A percentile compares a stretch with the other conserved stretches of the same genome.
phyloP scores from a whole-genome alignment of 2,888 invertebrate species.

The Erebia aethiops region DNA sequence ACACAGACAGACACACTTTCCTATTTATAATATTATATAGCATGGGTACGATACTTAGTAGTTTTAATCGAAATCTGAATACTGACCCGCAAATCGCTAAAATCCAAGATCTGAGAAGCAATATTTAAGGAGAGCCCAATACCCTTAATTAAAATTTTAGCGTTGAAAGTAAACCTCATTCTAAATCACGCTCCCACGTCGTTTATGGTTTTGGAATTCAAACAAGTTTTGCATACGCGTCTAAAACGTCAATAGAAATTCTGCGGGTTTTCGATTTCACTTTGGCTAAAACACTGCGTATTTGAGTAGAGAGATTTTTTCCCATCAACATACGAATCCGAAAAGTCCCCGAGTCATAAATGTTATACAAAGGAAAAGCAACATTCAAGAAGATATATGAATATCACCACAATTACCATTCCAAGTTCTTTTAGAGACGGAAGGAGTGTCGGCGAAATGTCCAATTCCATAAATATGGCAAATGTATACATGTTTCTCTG shows the following conservation, averaged over 20 bases:
- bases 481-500: too few species aligned
- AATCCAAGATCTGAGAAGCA: too few species aligned
- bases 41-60: too few species aligned
- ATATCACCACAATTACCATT: not conserved
- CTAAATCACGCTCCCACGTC: not conserved
- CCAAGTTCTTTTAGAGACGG: not conserved
- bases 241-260: not conserved
- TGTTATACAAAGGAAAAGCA: not conserved
- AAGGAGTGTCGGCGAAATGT: too few species aligned
- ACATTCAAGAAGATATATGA: not conserved
- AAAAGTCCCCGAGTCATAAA: not conserved
- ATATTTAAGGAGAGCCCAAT: not conserved
- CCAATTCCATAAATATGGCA: too few species aligned
- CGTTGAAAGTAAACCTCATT: constrained; percentile 1
- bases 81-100: too few species aligned
- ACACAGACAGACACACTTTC: too few species aligned
- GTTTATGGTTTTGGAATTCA: constrained; percentile 4
- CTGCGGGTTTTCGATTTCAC: not conserved
- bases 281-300: not conserved
- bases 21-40: too few species aligned
- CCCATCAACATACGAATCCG: not conserved
- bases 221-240: constrained; percentile 9
- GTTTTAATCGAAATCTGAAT: too few species aligned
- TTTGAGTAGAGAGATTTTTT: not conserved
- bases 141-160: not conserved